Conservation (phyloP, 1,140 invertebrate genomes). For the Zaprionus vittiger region DNA sequence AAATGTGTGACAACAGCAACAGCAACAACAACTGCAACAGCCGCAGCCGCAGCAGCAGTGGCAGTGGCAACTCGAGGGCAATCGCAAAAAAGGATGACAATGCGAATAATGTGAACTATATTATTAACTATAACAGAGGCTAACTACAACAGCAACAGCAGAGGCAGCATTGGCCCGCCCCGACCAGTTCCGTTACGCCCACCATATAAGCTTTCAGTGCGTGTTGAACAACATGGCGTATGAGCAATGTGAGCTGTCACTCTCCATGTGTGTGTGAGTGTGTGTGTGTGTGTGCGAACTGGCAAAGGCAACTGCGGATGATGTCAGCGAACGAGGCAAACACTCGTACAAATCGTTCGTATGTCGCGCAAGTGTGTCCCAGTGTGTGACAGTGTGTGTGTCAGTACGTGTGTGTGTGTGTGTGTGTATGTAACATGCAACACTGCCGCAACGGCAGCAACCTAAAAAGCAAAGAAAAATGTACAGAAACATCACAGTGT, state of each 20-base stretch:
- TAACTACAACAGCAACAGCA: conserved; percentile 7
- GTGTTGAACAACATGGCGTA: conserved; percentile 46
- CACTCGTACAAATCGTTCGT: conserved; percentile 26
- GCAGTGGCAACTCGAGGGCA: neutral
- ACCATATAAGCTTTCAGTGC: conserved; percentile 40
- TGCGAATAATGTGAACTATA: conserved; percentile 11
- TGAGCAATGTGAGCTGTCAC: conserved; percentile 51
- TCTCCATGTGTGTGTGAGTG: conserved; percentile 16
- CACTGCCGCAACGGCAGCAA: conserved; percentile 53
- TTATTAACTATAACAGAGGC: conserved; percentile 20
- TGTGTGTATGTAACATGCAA: conserved; percentile 54
- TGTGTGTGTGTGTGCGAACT: conserved; percentile 20
- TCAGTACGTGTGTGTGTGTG: conserved; percentile 8
- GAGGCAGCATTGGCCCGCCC: neutral
- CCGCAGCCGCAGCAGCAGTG: neutral
- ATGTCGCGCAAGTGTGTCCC: conserved; percentile 5
- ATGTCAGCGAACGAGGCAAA: conserved; percentile 69
- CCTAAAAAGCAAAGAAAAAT: conserved; percentile 41
- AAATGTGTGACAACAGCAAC: neutral
- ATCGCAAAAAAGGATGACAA: neutral
- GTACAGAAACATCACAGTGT: conserved; percentile 38
- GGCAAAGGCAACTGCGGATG: conserved; percentile 59
- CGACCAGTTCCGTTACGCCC: conserved; percentile 9
- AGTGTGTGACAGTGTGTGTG: conserved; percentile 17
- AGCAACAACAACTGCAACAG: neutral